Conservation (phyloP, 1,140 invertebrate species). For the Antheraea mylitta region DNA sequence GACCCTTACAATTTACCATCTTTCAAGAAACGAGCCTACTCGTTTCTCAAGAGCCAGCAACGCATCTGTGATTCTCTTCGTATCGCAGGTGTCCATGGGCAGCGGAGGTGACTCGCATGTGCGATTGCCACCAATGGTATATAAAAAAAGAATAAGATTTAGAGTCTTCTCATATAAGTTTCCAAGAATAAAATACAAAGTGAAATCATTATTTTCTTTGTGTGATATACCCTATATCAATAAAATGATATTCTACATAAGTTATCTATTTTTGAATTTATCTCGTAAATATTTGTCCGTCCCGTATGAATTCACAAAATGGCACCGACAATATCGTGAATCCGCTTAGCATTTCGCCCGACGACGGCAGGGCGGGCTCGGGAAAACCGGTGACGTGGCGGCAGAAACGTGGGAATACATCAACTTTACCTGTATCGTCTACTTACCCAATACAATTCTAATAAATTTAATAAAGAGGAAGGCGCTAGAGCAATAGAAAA, state of each 20-base stretch:
- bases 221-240: too few species aligned
- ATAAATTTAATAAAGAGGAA: slow-evolving; percentile 63
- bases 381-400: slow-evolving; percentile 56
- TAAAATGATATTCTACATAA: background rate
- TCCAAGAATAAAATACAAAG: too few species aligned
- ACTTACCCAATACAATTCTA: slow-evolving; percentile 52
- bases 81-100: too few species aligned
- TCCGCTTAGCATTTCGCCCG: slow-evolving; percentile 48
- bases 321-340: slow-evolving; percentile 51
- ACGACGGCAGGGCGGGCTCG: slow-evolving; percentile 38
- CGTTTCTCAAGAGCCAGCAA: too few species aligned
- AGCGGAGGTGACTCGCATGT: too few species aligned
- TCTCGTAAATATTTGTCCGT: slow-evolving; percentile 31
- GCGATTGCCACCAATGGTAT: too few species aligned
- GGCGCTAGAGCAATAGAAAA: slow-evolving; percentile 36
- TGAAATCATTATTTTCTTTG: too few species aligned
- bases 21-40: too few species aligned
- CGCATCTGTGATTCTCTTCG: too few species aligned
- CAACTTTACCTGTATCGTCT: slow-evolving; percentile 44
- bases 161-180: too few species aligned
- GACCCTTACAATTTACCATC: too few species aligned
- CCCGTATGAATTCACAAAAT: slow-evolving; percentile 43
- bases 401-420: slow-evolving; percentile 35
- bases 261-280: slow-evolving; percentile 19
- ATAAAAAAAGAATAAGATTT: too few species aligned